Conservation (phyloP, 2,888 invertebrate species). For the Sminthurinus aureus region DNA sequence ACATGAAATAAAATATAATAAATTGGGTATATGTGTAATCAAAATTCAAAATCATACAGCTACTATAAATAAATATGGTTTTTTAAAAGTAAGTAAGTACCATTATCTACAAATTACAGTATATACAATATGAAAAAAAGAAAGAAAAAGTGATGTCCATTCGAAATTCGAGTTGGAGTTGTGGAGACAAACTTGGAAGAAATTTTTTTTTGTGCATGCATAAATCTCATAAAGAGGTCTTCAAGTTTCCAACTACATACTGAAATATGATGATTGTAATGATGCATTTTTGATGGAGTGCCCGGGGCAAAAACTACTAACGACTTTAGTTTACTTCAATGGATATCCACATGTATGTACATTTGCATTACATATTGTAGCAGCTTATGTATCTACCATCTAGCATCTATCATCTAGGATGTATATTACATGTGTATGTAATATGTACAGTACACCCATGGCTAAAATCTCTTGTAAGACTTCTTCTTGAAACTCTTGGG, state of each 20-base stretch:
- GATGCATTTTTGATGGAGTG: neutral
- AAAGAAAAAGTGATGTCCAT: neutral
- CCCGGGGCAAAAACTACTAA: constrained; percentile 1
- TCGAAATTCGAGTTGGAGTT: neutral
- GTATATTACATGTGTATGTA: too few species aligned
- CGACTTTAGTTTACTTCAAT: neutral
- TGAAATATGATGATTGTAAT: too few species aligned
- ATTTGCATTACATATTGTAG: too few species aligned
- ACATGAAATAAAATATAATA: too few species aligned
- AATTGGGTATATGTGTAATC: too few species aligned
- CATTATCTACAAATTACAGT: neutral
- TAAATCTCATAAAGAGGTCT: neutral
- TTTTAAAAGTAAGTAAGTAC: neutral
- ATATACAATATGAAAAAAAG: neutral
- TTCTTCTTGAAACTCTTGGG: neutral
- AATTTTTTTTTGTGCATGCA: neutral
- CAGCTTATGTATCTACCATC: too few species aligned
- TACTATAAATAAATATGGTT: neutral
- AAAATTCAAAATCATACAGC: too few species aligned
- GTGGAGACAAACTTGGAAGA: neutral
- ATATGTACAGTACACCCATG: neutral
- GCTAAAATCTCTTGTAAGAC: neutral
- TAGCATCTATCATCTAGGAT: too few species aligned
- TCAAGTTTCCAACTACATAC: neutral
- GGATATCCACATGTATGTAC: too few species aligned